Conservation (phyloP, 2,888 invertebrate genomes). For the Ennomos fuscantarius region DNA sequence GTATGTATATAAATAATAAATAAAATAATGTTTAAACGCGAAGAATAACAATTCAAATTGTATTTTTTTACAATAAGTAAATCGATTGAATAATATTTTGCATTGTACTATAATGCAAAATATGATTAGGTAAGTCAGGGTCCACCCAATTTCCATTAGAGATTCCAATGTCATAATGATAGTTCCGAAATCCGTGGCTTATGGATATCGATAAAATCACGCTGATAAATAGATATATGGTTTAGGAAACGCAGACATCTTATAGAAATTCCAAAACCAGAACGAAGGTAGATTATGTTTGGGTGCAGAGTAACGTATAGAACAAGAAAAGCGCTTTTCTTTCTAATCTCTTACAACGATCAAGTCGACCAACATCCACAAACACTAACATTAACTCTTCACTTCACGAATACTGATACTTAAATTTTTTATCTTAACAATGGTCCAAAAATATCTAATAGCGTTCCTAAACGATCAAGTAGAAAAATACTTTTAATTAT, state of each 20-base stretch:
- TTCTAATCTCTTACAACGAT: constrained; percentile 65
- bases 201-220: constrained; percentile 11
- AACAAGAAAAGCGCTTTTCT: constrained; percentile 60
- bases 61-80: too few relatives aligned
- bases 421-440: constrained; percentile 76
- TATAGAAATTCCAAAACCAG: constrained; percentile 41
- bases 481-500: constrained; percentile 82
- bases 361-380: constrained; percentile 66
- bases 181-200: neutral
- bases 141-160: neutral
- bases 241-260: constrained; percentile 27
- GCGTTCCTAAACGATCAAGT: constrained; percentile 82
- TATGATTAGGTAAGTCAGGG: too few relatives aligned
- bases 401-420: constrained; percentile 77
- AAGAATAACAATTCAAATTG: too few relatives aligned
- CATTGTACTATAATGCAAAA: too few relatives aligned
- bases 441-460: constrained; percentile 85
- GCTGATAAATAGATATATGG: neutral
- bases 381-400: constrained; percentile 71
- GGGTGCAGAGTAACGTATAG: constrained; percentile 61
- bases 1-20: too few relatives aligned
- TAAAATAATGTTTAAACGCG: too few relatives aligned
- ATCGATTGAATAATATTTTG: too few relatives aligned
- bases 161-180: constrained; percentile 12
- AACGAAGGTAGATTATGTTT: constrained; percentile 36